Conservation (phyloP, 2,888 invertebrate species). For the Cephus rjabovi region DNA sequence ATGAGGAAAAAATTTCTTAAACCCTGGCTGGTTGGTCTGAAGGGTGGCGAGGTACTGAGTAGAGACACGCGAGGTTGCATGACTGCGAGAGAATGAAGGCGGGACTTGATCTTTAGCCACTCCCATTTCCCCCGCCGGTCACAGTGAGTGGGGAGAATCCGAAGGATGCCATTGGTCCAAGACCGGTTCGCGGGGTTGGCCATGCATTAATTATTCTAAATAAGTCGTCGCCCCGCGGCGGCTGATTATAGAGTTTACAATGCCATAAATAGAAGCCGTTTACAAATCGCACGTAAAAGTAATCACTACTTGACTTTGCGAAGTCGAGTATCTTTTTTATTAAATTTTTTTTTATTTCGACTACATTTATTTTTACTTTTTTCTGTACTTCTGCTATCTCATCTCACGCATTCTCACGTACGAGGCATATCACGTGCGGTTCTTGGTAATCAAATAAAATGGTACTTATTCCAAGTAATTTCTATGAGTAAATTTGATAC, state of each 20-base stretch:
- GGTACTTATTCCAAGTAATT: neutral
- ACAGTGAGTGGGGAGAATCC: slow-evolving; percentile 35
- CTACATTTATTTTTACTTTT: neutral
- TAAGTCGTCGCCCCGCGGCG: slow-evolving; percentile 62
- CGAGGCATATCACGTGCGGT: neutral
- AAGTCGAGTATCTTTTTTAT: slow-evolving; percentile 7
- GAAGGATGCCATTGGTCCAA: slow-evolving; percentile 43
- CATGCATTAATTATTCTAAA: slow-evolving; percentile 65
- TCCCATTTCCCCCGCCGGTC: neutral
- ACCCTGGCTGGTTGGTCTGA: neutral
- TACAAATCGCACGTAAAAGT: slow-evolving; percentile 51
- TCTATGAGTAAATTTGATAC: neutral
- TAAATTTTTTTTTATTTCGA: slow-evolving; percentile 22
- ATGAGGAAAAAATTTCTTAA: neutral
- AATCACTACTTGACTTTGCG: neutral
- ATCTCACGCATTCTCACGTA: neutral
- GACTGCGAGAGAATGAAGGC: slow-evolving; percentile 34
- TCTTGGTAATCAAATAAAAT: neutral
- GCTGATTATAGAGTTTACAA: slow-evolving; percentile 64
- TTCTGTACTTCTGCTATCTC: slow-evolving; percentile 9
- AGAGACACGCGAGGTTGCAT: slow-evolving; percentile 41
- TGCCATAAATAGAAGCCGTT: slow-evolving; percentile 65
- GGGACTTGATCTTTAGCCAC: neutral
- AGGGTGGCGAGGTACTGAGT: neutral
- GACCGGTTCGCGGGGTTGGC: slow-evolving; percentile 51